A percentile compares a stretch with the other conserved stretches of the same genome.
Evolutionary conservation across 92 coral and sea anemone genomes (phyloP).

Genomic region (Galaxea fascicularis): DNA sequence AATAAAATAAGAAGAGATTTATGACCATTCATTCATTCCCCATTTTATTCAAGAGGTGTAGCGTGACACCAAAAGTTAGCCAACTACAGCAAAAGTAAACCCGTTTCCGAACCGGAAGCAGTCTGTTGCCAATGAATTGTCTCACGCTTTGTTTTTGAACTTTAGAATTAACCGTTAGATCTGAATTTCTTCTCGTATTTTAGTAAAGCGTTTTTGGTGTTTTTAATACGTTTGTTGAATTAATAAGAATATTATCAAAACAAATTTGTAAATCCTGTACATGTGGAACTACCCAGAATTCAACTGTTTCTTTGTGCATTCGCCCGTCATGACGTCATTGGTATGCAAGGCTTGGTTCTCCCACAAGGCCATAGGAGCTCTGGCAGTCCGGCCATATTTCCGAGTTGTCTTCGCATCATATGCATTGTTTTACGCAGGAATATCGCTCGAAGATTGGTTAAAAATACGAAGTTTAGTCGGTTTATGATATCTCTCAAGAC

Average conservation of each 20-base stretch:
- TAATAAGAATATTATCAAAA: background rate
- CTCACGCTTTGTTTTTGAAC: background rate
- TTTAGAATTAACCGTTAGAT: background rate
- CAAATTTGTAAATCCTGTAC: background rate
- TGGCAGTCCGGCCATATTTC: constrained; percentile 84
- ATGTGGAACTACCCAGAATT: constrained; percentile 56
- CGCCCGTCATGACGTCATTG: constrained; percentile 78
- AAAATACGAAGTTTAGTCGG: constrained; percentile 66
- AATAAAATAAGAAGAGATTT: too few species aligned
- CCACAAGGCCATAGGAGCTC: constrained; percentile 67
- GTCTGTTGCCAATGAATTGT: background rate
- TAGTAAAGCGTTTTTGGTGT: background rate
- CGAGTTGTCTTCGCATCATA: constrained; percentile 52
- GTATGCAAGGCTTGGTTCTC: constrained; percentile 97
- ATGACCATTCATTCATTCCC: too few species aligned
- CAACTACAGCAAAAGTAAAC: too few species aligned
- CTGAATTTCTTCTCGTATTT: background rate
- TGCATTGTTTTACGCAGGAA: constrained; percentile 89
- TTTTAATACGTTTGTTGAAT: background rate
- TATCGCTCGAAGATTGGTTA: constrained; percentile 78
- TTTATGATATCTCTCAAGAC: constrained; percentile 69
- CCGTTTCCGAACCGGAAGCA: background rate
- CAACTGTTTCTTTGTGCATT: constrained; percentile 15
- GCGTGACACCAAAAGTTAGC: background rate
- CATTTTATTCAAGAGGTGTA: too few species aligned